Percentiles rank a stretch among this genome's conserved stretches.
These are phyloP conservation scores for Syrrhaptes paradoxus DNA, from an alignment of 2,113 vertebrate genomes.

Conservation along the genomic window DNA sequence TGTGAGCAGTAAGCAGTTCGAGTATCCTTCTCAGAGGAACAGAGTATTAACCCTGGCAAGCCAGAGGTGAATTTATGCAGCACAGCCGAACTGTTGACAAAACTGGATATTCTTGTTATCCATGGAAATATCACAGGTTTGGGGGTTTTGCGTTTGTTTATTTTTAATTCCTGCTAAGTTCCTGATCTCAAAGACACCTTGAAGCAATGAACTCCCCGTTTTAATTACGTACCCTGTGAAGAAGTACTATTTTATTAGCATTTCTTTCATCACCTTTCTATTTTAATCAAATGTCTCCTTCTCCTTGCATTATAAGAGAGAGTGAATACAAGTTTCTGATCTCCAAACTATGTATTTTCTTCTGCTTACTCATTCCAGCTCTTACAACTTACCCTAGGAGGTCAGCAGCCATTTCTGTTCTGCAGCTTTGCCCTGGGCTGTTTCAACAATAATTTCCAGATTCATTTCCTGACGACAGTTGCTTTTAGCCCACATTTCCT, in stretches of 20 bases:
- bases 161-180: background rate
- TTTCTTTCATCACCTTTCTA: conserved; percentile 37
- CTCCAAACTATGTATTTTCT: conserved; percentile 1
- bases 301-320: background rate
- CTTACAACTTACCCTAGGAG: background rate
- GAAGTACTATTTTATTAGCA: conserved; percentile 4
- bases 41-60: background rate
- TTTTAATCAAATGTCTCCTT: conserved; percentile 26
- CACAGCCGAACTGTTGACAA: background rate
- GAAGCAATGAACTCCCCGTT: background rate
- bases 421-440: conserved; percentile 30
- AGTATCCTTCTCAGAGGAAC: background rate
- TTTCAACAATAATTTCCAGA: conserved; percentile 54
- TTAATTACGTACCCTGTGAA: background rate
- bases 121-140: background rate
- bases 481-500: conserved; percentile 17
- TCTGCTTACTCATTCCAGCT: conserved; percentile 1
- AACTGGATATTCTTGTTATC: conserved; percentile 10
- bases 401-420: conserved; percentile 40
- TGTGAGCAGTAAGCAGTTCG: background rate
- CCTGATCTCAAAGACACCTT: background rate
- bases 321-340: background rate
- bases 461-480: conserved; percentile 39
- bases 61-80: background rate
- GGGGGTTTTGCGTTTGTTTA: background rate